phyloP scores from a whole-genome alignment of 2,797 vertebrate genomes.

The Hippopotamyrus pictus region DNA sequence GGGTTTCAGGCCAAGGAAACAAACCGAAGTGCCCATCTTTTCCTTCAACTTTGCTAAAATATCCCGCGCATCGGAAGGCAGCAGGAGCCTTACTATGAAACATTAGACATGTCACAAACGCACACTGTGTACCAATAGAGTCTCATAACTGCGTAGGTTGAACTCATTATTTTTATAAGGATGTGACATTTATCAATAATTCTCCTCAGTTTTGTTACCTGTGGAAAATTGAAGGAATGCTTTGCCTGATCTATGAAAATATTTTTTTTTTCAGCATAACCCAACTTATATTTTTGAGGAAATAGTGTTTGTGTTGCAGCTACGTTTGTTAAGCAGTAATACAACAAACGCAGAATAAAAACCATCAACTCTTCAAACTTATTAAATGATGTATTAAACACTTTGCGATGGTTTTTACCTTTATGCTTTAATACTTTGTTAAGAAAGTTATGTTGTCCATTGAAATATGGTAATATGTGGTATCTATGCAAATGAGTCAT shows the following conservation, averaged over 20 bases:
- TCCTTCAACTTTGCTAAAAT: not conserved
- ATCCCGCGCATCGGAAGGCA: not conserved
- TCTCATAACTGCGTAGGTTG: not conserved
- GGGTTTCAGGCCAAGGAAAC: not conserved
- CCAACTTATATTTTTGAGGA: not conserved
- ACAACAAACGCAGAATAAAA: not conserved
- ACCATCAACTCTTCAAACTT: not conserved
- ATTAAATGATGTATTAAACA: not conserved
- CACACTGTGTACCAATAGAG: not conserved
- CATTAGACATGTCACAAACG: not conserved
- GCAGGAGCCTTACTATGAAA: not conserved
- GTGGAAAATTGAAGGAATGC: not conserved
- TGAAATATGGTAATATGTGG: not conserved
- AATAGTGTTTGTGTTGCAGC: not conserved
- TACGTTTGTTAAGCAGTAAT: not conserved
- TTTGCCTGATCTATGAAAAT: not conserved
- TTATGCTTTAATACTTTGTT: not conserved
- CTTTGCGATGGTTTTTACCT: not conserved
- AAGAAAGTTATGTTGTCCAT: not conserved
- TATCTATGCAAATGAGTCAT: not conserved
- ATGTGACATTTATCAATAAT: not conserved
- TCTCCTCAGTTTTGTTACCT: not conserved
- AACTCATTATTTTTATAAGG: not conserved
- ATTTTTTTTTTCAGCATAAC: not conserved
- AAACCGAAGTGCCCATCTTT: not conserved